phyloP scores from a whole-genome alignment of 2,888 invertebrate genomes.

The Epinotia bilunana region DNA sequence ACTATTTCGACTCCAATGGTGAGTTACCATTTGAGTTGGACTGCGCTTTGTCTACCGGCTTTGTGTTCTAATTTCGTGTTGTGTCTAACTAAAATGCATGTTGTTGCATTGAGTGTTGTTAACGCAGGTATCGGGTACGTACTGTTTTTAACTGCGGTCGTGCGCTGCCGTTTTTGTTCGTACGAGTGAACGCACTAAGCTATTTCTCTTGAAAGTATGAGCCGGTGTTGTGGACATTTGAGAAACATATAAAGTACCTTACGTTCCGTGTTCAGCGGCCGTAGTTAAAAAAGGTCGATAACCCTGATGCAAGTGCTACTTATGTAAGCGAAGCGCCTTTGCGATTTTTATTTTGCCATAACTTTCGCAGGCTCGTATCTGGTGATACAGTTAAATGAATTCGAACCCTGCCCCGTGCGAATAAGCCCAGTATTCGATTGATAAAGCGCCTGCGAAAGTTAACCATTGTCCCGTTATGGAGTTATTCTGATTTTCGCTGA shows the following conservation, averaged over 20 bases:
- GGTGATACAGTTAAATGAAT: neutral
- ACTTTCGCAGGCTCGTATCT: conserved; percentile 23
- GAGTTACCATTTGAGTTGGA: conserved; percentile 66
- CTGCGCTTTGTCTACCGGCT: conserved; percentile 42
- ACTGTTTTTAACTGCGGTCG: conserved; percentile 1
- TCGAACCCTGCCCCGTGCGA: conserved; percentile 3
- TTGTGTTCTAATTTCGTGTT: conserved; percentile 38
- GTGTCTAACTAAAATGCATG: conserved; percentile 45
- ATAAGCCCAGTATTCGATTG: neutral
- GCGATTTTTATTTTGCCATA: conserved; percentile 27
- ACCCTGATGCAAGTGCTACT: conserved; percentile 31
- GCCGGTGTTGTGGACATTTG: neutral
- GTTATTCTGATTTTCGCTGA: conserved; percentile 26
- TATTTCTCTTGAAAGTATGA: conserved; percentile 18
- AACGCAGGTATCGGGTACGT: neutral
- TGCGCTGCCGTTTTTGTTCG: too few species aligned
- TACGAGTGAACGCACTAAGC: conserved; percentile 9
- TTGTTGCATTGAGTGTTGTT: conserved; percentile 47
- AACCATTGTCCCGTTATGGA: conserved; percentile 27
- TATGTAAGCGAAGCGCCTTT: conserved; percentile 28
- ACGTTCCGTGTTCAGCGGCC: conserved; percentile 7
- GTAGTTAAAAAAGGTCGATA: conserved; percentile 15
- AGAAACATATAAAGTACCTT: neutral
- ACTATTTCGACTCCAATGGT: conserved; percentile 87
- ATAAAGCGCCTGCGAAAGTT: conserved; percentile 9